phyloP scores from a whole-genome alignment of 2,113 vertebrate species.

The Siniperca knerii region DNA sequence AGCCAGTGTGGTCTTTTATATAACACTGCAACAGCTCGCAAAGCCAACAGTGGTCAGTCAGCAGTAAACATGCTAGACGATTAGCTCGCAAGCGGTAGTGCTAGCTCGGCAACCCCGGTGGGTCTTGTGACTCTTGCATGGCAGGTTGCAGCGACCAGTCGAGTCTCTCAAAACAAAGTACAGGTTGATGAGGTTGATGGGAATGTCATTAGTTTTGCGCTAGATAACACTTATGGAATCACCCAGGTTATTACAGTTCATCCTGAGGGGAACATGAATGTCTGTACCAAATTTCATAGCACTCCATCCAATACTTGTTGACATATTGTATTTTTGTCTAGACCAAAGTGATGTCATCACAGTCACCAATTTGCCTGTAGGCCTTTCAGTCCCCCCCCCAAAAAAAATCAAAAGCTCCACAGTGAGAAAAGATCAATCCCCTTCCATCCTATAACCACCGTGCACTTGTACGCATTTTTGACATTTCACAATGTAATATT shows the following conservation, averaged over 20 bases:
- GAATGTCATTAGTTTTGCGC: background rate
- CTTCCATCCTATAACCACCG: background rate
- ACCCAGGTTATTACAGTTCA: background rate
- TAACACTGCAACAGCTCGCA: too few relatives aligned
- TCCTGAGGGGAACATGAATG: background rate
- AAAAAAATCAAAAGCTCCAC: background rate
- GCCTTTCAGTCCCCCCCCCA: background rate
- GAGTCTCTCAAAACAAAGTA: too few relatives aligned
- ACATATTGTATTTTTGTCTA: background rate
- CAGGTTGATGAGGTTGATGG: background rate
- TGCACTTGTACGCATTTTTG: conserved; percentile 35
- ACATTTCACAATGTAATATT: conserved; percentile 66
- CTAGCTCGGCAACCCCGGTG: too few relatives aligned
- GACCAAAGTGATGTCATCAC: background rate
- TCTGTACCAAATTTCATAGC: background rate
- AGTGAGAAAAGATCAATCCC: conserved; percentile 21
- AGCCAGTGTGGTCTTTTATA: too few relatives aligned
- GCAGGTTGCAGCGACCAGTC: too few relatives aligned
- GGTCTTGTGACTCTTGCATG: too few relatives aligned
- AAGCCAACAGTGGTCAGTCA: too few relatives aligned
- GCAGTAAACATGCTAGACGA: too few relatives aligned
- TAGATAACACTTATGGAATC: background rate
- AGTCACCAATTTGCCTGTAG: background rate
- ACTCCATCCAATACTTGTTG: background rate
- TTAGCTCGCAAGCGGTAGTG: too few relatives aligned